A percentile compares a stretch with the other conserved stretches of the same genome.
These are phyloP conservation scores for Conger conger DNA, from an alignment of 2,113 vertebrate species.

Conservation along the genomic window DNA sequence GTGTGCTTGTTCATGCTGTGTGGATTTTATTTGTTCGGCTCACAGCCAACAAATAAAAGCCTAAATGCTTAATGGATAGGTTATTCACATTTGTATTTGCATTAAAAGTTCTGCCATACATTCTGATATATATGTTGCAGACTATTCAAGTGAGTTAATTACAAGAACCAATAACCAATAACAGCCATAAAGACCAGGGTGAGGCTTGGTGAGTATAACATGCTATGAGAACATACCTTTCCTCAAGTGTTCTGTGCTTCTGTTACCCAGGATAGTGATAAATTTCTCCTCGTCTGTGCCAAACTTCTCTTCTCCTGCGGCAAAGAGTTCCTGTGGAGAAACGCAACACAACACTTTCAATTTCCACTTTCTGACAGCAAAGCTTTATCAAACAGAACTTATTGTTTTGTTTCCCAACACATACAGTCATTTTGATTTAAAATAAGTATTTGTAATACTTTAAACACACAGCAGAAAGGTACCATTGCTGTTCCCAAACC, in stretches of 20 bases:
- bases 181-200: neutral
- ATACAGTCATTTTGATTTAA: neutral
- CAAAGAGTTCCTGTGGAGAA: slow-evolving; percentile 78
- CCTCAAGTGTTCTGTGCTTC: slow-evolving; percentile 81
- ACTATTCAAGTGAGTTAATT: neutral
- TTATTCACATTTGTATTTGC: too few species aligned
- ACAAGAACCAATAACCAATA: neutral
- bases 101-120: neutral
- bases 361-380: neutral
- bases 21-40: neutral
- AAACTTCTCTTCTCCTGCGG: slow-evolving; percentile 86
- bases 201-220: slow-evolving; percentile 6
- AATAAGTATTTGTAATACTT: neutral
- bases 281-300: slow-evolving; percentile 95
- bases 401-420: too few species aligned
- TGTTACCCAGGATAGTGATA: slow-evolving; percentile 87
- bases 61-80: neutral
- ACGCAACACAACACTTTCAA: neutral
- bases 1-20: neutral
- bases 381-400: neutral
- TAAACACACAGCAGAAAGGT: neutral
- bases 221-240: slow-evolving; percentile 63
- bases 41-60: neutral
- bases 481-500: too few species aligned
- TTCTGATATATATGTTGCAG: neutral